Evolutionary conservation across 2,888 invertebrate genomes (phyloP), one percentile per base, ranked within the genome.

Genomic region (Aleiodes testaceus): DNA sequence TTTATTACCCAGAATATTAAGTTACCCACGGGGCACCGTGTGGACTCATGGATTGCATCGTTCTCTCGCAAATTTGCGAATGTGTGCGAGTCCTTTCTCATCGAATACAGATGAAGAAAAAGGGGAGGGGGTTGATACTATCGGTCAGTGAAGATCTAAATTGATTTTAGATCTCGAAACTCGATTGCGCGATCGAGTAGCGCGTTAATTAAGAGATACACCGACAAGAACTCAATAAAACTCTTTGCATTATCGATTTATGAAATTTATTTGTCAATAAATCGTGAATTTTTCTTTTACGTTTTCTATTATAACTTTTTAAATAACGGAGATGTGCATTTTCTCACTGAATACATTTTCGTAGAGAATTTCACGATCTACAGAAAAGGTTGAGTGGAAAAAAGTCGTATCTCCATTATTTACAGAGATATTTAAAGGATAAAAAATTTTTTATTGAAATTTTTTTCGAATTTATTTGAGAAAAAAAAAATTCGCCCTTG

Each of bases 1-100:
- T 84, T 84, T 84, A 84, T 84, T 83, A 81, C 83, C 80, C 82
- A 82, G 84, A 84, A 84, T 84, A 84, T 84, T 84, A 84, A 84
- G 84, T 84, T 84, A 84, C 84, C 83, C 82, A 79, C 79, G 81
- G 80, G 83, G 80, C 83, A 66, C 72, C 72, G 67, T 11, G 36
- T 36, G 72, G 66, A 55, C 69, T 70, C 69, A 71, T 65, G 72
- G 66, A 72, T 74, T 69, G 74, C 69, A 74, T 75, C 75, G 70
- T 71, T 63, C 68, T 69, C 69, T 36, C 65, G 53, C 26, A 53
- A 53, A 69, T 36, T 53, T 66, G 53, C 42, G 66, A 42, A 20
- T 52, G 44, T 20, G 47, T 30, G 47, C 11, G 16, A 20, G n/a
- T 42, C 44, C 50, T 52, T 52, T 53, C 47, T 47, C 64, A 66